Conservation (phyloP, 2,888 invertebrate genomes). For the Arrhopalites spinosus region DNA sequence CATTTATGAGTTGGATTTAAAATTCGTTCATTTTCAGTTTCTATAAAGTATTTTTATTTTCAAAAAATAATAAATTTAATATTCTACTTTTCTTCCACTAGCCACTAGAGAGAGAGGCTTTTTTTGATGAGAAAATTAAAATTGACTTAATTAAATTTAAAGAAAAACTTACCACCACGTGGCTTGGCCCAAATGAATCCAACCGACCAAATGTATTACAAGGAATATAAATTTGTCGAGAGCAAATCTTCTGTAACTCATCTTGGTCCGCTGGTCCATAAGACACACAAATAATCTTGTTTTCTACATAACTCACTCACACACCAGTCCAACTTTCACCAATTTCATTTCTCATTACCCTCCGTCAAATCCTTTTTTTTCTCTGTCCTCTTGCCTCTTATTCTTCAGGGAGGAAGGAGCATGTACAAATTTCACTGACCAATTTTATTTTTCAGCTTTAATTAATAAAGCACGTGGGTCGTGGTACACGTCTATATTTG, state of each 20-base stretch:
- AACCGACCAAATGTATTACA: constrained; percentile 50
- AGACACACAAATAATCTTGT: not conserved
- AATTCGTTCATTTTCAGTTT: not conserved
- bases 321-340: not conserved
- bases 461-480: too few species aligned
- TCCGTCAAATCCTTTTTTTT: too few species aligned
- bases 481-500: too few species aligned
- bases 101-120: not conserved
- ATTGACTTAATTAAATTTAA: not conserved
- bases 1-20: constrained; percentile 34
- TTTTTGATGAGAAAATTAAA: not conserved
- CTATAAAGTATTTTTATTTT: not conserved
- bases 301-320: constrained; percentile 22
- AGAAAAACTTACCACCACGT: constrained; percentile 51
- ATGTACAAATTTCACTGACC: too few species aligned
- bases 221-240: constrained; percentile 39
- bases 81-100: too few species aligned
- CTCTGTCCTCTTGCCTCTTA: too few species aligned
- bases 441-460: too few species aligned
- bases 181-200: constrained; percentile 44
- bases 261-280: constrained; percentile 27
- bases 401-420: too few species aligned
- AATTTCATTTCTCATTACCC: not conserved
- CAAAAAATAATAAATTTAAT: not conserved
- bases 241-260: constrained; percentile 25